phyloP scores from a whole-genome alignment of 2,113 vertebrate species.

The Naja naja region DNA sequence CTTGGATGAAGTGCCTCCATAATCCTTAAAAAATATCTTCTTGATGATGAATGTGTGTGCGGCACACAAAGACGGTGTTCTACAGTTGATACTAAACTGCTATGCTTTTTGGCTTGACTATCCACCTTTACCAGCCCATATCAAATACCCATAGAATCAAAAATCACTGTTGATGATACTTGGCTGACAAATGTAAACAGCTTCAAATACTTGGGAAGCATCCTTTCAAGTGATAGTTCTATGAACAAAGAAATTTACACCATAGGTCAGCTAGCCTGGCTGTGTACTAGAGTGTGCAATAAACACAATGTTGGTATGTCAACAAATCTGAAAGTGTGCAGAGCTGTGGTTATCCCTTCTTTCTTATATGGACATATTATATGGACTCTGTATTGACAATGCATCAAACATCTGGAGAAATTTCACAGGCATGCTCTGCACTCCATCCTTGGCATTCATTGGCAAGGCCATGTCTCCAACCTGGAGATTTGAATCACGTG shows the following conservation, averaged over 20 bases:
- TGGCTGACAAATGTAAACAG: background rate
- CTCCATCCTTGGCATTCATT: background rate
- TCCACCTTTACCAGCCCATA: background rate
- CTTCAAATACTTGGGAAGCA: background rate
- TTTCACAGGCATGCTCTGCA: background rate
- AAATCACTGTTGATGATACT: background rate
- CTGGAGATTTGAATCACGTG: background rate
- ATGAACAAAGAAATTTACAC: background rate
- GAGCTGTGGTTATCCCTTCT: background rate
- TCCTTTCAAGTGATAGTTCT: background rate
- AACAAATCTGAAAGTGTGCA: background rate
- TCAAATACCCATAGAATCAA: background rate
- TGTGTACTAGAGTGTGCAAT: background rate
- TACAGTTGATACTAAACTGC: background rate
- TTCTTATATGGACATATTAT: background rate
- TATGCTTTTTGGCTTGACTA: background rate
- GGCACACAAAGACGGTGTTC: background rate
- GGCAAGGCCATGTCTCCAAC: background rate
- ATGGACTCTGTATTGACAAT: background rate
- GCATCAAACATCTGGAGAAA: background rate
- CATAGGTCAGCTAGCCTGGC: no score
- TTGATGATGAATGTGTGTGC: background rate
- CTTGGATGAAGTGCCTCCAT: background rate
- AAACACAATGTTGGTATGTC: background rate
- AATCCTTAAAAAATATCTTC: background rate